Conservation (phyloP, 1,140 invertebrate genomes). For the Drosophila prosaltans region DNA sequence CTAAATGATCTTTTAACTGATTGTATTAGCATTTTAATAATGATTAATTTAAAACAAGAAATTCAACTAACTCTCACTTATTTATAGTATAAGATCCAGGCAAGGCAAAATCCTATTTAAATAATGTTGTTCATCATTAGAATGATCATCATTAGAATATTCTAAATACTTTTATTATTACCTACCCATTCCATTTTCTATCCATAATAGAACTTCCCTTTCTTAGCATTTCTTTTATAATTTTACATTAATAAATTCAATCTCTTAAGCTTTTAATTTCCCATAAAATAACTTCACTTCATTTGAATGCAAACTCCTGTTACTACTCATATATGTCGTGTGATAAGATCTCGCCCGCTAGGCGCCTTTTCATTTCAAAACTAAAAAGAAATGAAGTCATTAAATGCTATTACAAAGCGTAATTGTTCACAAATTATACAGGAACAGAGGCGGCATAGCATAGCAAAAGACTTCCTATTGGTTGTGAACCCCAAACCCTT, state of each 20-base stretch:
- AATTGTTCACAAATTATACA: slow-evolving; percentile 80
- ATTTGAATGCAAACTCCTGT: slow-evolving; percentile 11
- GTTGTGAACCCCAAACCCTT: slow-evolving; percentile 32
- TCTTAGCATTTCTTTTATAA: too few relatives aligned
- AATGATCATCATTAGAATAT: too few relatives aligned
- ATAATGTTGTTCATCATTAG: too few relatives aligned
- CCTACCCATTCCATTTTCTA: too few relatives aligned
- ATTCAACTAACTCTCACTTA: neutral
- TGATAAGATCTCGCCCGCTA: slow-evolving; percentile 12
- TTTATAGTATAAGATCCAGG: too few relatives aligned
- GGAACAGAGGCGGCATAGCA: slow-evolving; percentile 30
- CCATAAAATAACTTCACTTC: neutral
- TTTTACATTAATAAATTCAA: neutral
- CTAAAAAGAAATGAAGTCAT: slow-evolving; percentile 71
- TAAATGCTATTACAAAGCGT: slow-evolving; percentile 81
- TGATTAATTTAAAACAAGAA: neutral
- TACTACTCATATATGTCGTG: neutral
- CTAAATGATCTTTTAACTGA: slow-evolving; percentile 11
- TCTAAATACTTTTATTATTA: too few relatives aligned
- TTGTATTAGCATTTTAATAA: neutral
- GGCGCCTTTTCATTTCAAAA: slow-evolving; percentile 25
- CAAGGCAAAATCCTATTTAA: too few relatives aligned
- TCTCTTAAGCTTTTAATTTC: neutral
- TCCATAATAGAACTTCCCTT: too few relatives aligned
- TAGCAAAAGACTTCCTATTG: slow-evolving; percentile 46